Conservation (phyloP, 2,888 invertebrate genomes). For the Shargacucullia verbasci region DNA sequence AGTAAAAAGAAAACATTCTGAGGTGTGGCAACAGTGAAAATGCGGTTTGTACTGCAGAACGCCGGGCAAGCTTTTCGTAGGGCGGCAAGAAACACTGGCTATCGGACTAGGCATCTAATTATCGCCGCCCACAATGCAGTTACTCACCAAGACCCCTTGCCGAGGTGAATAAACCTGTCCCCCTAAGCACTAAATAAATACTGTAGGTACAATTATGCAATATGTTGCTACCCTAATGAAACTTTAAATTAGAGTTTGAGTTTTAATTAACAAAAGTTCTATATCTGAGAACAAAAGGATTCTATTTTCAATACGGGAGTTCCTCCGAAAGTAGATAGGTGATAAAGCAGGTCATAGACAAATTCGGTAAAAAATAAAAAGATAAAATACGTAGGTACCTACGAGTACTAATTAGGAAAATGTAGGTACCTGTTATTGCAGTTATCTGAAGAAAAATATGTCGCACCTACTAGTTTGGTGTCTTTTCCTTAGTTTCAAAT, state of each 20-base stretch:
- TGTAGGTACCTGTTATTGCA: no score
- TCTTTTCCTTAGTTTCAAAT: no score
- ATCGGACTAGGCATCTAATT: constrained; percentile 83
- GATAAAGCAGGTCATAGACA: no score
- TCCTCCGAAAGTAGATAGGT: no score
- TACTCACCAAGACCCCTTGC: constrained; percentile 61
- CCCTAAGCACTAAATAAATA: constrained; percentile 66
- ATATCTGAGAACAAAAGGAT: no score
- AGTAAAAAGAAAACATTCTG: constrained; percentile 65
- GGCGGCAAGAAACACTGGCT: constrained; percentile 70
- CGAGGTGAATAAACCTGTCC: constrained; percentile 71
- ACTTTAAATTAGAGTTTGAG: background rate
- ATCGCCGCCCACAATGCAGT: constrained; percentile 69
- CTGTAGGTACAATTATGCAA: constrained; percentile 27
- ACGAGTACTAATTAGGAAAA: no score
- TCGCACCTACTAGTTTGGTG: no score
- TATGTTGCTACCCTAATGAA: constrained; percentile 28
- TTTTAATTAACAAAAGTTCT: no score
- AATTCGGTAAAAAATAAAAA: no score
- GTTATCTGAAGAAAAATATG: no score
- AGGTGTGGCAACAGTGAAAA: constrained; percentile 67
- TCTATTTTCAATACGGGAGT: no score
- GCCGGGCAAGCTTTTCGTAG: constrained; percentile 62
- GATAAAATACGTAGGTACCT: no score
- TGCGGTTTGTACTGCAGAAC: constrained; percentile 73